Base-by-base conservation (phyloP, 2,888 invertebrate genomes). In the Caenorhabditis angaria region DNA sequence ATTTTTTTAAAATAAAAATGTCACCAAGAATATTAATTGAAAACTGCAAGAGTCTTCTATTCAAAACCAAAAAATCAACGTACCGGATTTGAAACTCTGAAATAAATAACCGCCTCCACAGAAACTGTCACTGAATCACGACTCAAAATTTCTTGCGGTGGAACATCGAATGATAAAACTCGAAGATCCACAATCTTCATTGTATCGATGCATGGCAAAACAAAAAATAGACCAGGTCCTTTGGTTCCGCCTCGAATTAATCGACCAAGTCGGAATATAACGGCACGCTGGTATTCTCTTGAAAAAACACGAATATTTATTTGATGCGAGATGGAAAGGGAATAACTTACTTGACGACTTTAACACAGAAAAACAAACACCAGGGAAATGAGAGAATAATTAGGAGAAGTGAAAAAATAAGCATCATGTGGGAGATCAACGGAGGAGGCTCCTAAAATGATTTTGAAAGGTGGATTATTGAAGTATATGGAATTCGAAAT, bases 141-240 rank as follows among this genome's bases (percentile, higher is more conserved):
- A 32, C 88, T 88, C 53, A 89, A 81, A 61, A 89, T 88, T 84
- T 89, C 97, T 90, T 97, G 97, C 0, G 97, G 96, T 58, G 97
- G 97, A 58, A 97, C 94, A 87, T 97, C 97, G 88, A 97, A 97
- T 0, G 95, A 95, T 0, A 96, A 92, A 10, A 88, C 87, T n/a
- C 86, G 81, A 4, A 86, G 77, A 65, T 86, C 86, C 53, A 86
- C 85, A 41, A 85, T 83, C 66, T 83, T 86, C 88, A 95, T 96
- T 32, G 88, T 89, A 75, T 91, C 97, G 87, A 96, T 94, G 90
- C 96, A 97, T 0, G 96, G 96, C 78, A 97, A 90, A 72, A 96
- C 94, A 90, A 97, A 95, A 90, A 96, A 95, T 81, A 97, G 94
- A 58, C 96, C 88, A 4, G 89, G 89, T 1, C 94, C 94, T 80